Evolutionary conservation across 2,888 invertebrate genomes (phyloP), one percentile per base, ranked within the genome.

Genomic region (Brachypalpus laphriformis): DNA sequence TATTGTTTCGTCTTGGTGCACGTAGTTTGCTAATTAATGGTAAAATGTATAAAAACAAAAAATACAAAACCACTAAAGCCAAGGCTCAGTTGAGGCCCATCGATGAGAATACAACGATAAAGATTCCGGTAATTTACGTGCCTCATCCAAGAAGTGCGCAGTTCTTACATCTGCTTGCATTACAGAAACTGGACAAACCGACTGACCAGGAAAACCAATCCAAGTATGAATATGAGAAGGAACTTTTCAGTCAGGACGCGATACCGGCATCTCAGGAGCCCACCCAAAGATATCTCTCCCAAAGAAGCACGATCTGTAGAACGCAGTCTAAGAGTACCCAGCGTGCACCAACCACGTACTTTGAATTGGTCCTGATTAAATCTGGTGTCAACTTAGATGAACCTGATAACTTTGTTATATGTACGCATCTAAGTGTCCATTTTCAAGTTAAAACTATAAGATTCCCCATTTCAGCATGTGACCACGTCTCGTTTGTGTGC

Each of bases 401-500:
- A 49, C 87, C 87, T 0, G 89, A 91, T n/a, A 89, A 88, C 57
- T 90, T 91, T 81, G 87, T 91, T n/a, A 82, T 92, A 54, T 88
- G 90, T 90, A 82, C 11, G 87, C 71, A 42, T 11, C 0, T 11
- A 65, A 6, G 3, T 5, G 16, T 3, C 16, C 25, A 20, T 18
- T 28, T 2, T 20, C 9, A 5, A 7, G n/a, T n/a, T n/a, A n/a
- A 16, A 14, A 20, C n/a, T 45, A 18, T 8, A 18, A 7, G 9
- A 40, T 8, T 37, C 51, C 11, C 8, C 8, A 0, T 63, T 77
- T 37, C 56, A 89, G 90, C 89, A 25, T 90, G 91, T 37, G 94
- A 94, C 89, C 92, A 92, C 70, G 91, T 93, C 22, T 91, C 92
- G 45, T 92, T 94, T 82, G 91, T 93, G 6, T 91, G 92, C 1